Evolutionary conservation across 1,140 invertebrate genomes (phyloP), one percentile per base, ranked within the genome.

Genomic region (Drosophila busckii): DNA sequence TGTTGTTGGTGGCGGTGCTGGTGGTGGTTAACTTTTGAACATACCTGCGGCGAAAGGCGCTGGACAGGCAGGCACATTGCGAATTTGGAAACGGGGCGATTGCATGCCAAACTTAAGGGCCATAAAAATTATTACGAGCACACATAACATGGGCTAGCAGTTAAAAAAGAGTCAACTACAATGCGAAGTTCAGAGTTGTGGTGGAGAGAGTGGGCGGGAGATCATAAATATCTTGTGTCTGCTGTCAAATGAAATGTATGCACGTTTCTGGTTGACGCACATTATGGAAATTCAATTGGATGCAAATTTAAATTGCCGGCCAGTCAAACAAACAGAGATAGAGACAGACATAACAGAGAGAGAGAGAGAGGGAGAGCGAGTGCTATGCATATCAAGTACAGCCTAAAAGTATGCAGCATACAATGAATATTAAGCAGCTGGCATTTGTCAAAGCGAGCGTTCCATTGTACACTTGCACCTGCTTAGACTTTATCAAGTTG

Each of bases 211-310:
- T 10, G 13, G 13, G 6, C 2, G 8, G 16, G 12, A n/a, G 34
- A 15, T 13, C 20, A 10, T 22, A 26, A 25, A 25, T 16, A 9
- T 12, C 32, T 35, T 38, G 45, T 46, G 41, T 35, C 34, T 63
- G 41, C 65, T 61, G 70, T 76, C 70, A 66, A 70, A 76, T 69
- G 42, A 60, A 76, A 76, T 76, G 76, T 76, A 76, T 76, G 70
- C 70, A 76, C 70, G 70, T 73, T 73, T 63, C 42, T n/a, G 56
- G 46, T 58, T 65, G 60, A 48, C 59, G 53, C 53, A 55, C 59
- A 75, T 75, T 76, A 75, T 75, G 65, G 70, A 75, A 76, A 75
- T 75, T 75, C 65, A 75, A 75, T 75, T 75, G 70, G 35, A 75
- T 75, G 70, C 70, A 75, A 75, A 75, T 75, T 75, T 75, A 75